Evolutionary conservation across 2,888 invertebrate species (phyloP).

Genomic region (Synanthedon myopaeformis): DNA sequence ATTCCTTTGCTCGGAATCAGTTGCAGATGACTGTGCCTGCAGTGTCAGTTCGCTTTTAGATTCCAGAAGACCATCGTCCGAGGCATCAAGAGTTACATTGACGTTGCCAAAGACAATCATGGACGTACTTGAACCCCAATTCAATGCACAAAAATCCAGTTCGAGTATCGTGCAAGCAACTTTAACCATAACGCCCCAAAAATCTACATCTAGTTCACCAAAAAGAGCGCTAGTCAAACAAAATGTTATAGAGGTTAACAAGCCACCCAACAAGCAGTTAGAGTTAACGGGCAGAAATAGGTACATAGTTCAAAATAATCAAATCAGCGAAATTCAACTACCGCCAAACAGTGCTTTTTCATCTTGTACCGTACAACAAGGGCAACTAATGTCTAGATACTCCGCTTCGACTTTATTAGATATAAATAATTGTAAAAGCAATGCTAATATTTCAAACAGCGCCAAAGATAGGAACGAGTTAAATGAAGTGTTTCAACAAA

Average conservation of each 20-base stretch:
- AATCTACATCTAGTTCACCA: conserved; percentile 55
- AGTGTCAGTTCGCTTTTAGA: conserved; percentile 75
- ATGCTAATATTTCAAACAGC: conserved; percentile 28
- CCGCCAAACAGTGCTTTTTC: conserved; percentile 53
- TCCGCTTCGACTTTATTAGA: conserved; percentile 72
- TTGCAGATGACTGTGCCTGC: conserved; percentile 76
- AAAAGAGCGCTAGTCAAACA: conserved; percentile 60
- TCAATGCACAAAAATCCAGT: conserved; percentile 60
- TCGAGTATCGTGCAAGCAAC: conserved; percentile 73
- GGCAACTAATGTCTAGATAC: conserved; percentile 66
- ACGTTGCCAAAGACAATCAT: conserved; percentile 65
- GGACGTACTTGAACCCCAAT: conserved; percentile 70
- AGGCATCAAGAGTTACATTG: conserved; percentile 66
- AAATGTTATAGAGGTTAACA: conserved; percentile 48
- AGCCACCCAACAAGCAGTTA: conserved; percentile 54
- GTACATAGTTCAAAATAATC: conserved; percentile 66
- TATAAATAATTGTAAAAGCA: conserved; percentile 43
- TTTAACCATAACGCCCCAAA: conserved; percentile 73
- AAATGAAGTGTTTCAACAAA: conserved; percentile 42
- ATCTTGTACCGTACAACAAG: conserved; percentile 56
- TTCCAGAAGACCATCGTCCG: conserved; percentile 70
- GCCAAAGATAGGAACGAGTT: conserved; percentile 39
- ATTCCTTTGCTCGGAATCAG: conserved; percentile 61
- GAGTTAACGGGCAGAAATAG: conserved; percentile 62
- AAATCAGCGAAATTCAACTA: conserved; percentile 64